phyloP scores from a whole-genome alignment of 2,888 invertebrate species.

The Drosophila stalkeri region DNA sequence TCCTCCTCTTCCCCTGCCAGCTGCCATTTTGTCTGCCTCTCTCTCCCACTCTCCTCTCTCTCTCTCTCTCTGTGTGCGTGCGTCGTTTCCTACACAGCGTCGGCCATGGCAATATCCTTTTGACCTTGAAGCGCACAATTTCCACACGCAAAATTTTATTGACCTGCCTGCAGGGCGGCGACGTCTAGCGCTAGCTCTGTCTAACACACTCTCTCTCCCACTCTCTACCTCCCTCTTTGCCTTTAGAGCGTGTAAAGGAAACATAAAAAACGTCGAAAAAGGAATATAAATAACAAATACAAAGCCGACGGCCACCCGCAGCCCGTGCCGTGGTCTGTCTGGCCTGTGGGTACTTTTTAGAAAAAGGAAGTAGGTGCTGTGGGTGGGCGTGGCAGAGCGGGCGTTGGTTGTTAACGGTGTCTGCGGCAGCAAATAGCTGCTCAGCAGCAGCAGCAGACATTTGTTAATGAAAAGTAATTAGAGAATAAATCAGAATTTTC shows the following conservation, averaged over 20 bases:
- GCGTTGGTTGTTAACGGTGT: conserved; percentile 2
- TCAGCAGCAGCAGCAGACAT: not conserved
- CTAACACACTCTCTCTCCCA: not conserved
- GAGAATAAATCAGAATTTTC: not conserved
- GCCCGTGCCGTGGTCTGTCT: conserved; percentile 59
- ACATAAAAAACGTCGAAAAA: conserved; percentile 56
- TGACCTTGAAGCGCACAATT: conserved; percentile 85
- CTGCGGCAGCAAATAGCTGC: not conserved
- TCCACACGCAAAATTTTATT: conserved; percentile 84
- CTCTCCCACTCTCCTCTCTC: not conserved
- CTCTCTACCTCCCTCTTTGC: not conserved
- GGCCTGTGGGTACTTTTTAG: conserved; percentile 45
- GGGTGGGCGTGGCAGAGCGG: conserved; percentile 6
- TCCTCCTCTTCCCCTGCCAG: conserved; percentile 26
- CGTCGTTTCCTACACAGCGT: conserved; percentile 65
- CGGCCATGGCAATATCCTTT: conserved; percentile 84
- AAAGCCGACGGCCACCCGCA: conserved; percentile 41
- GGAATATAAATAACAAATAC: conserved; percentile 19
- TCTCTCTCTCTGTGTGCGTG: conserved; percentile 17
- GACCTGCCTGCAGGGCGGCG: conserved; percentile 70
- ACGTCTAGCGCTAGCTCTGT: conserved; percentile 4
- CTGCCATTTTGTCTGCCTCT: conserved; percentile 69
- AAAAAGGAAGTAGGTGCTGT: conserved; percentile 75
- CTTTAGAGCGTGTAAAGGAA: conserved; percentile 39
- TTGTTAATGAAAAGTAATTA: conserved; percentile 1